These are phyloP conservation scores for Chascanopsetta lugubris DNA, from an alignment of 2,113 vertebrate species.

Conservation along the genomic window DNA sequence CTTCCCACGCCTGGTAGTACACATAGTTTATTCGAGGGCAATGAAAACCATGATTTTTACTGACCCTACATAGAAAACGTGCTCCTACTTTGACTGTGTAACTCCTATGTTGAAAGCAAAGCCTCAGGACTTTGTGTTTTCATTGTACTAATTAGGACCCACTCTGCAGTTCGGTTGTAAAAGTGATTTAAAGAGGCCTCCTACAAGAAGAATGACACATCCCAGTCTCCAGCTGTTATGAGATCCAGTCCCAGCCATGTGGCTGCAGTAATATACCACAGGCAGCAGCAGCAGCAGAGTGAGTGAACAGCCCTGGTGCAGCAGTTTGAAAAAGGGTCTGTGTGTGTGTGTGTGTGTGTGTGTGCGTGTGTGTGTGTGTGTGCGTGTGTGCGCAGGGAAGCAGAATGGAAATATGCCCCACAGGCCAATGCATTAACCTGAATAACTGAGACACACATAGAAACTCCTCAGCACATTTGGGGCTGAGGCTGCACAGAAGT, in stretches of 20 bases:
- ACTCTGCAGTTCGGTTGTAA: background rate
- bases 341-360: too few species aligned
- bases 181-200: background rate
- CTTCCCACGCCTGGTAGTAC: too few species aligned
- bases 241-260: conserved; percentile 40
- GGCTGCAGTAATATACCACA: conserved; percentile 42
- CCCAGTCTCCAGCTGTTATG: conserved; percentile 29
- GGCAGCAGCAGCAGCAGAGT: conserved; percentile 48
- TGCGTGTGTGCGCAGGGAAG: conserved; percentile 47
- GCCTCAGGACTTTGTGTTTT: background rate
- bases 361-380: too few species aligned
- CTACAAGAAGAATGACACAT: background rate
- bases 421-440: conserved; percentile 72
- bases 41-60: background rate
- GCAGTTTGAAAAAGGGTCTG: conserved; percentile 55
- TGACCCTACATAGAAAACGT: background rate
- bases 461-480: conserved; percentile 41
- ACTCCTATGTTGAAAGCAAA: background rate
- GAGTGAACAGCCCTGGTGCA: conserved; percentile 51
- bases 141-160: background rate
- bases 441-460: conserved; percentile 69
- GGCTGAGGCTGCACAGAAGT: conserved; percentile 17
- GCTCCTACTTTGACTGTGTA: background rate
- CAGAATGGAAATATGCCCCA: conserved; percentile 67
- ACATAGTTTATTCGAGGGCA: too few species aligned